These are phyloP conservation scores for Chascanopsetta lugubris DNA, from an alignment of 2,113 vertebrate genomes.

Conservation along the genomic window DNA sequence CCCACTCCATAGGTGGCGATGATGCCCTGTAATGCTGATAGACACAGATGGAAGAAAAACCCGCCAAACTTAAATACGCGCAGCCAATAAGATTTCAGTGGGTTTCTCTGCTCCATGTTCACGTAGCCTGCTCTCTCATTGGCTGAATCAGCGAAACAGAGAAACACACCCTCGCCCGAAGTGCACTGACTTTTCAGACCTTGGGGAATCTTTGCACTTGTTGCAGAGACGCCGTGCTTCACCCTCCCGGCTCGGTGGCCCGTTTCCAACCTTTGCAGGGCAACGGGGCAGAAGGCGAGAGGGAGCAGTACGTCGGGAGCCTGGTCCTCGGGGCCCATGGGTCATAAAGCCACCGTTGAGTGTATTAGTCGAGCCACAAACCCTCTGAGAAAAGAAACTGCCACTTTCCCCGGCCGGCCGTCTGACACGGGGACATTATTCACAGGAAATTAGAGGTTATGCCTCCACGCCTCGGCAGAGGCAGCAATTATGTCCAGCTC, in stretches of 20 bases:
- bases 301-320: constrained; percentile 43
- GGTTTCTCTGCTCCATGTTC: too few relatives aligned
- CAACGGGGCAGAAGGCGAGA: constrained; percentile 12
- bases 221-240: background rate
- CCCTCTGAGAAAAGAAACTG: constrained; percentile 76
- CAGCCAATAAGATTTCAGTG: too few relatives aligned
- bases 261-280: constrained; percentile 25
- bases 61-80: too few relatives aligned
- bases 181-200: too few relatives aligned
- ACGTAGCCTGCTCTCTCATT: too few relatives aligned
- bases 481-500: constrained; percentile 71
- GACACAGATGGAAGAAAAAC: too few relatives aligned
- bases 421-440: constrained; percentile 75
- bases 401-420: constrained; percentile 67
- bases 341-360: constrained; percentile 68
- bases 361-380: constrained; percentile 76
- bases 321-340: constrained; percentile 49
- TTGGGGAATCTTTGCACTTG: constrained; percentile 13
- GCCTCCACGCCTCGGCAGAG: constrained; percentile 63
- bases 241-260: constrained; percentile 25
- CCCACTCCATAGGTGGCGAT: too few relatives aligned
- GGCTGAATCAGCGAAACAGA: too few relatives aligned
- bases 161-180: too few relatives aligned
- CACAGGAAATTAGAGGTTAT: constrained; percentile 78
- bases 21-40: too few relatives aligned